phyloP scores from a whole-genome alignment of 2,888 invertebrate species.

The Drosophila cracens region DNA sequence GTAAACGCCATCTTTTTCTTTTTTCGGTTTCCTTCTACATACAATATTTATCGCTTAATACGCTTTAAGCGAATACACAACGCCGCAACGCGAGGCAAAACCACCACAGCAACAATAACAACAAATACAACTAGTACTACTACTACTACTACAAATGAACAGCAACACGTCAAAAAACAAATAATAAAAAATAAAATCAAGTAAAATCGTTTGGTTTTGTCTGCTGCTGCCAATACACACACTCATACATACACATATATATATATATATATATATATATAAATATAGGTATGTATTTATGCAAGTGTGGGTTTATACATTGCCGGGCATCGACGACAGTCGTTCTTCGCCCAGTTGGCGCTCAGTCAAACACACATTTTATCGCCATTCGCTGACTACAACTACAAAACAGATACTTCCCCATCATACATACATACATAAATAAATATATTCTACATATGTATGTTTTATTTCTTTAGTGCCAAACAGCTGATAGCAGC shows the following conservation, averaged over 20 bases:
- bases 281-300: conserved; percentile 5
- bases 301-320: conserved; percentile 18
- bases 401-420: conserved; percentile 40
- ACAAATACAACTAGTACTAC: conserved; percentile 17
- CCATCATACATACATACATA: conserved; percentile 3
- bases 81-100: conserved; percentile 45
- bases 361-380: conserved; percentile 57
- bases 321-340: conserved; percentile 48
- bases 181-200: conserved; percentile 62
- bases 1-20: conserved; percentile 79
- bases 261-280: conserved; percentile 1
- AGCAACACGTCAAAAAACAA: conserved; percentile 65
- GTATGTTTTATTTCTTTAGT: conserved; percentile 23
- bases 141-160: conserved; percentile 46
- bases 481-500: conserved; percentile 51
- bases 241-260: neutral
- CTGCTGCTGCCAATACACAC: conserved; percentile 51
- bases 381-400: conserved; percentile 37
- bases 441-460: neutral
- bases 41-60: conserved; percentile 77
- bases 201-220: conserved; percentile 64
- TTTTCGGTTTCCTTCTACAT: conserved; percentile 75
- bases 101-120: conserved; percentile 40
- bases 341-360: conserved; percentile 71
- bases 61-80: conserved; percentile 61